Evolutionary conservation across 2,113 vertebrate genomes (phyloP).

Genomic region (Henicopernis longicauda): DNA sequence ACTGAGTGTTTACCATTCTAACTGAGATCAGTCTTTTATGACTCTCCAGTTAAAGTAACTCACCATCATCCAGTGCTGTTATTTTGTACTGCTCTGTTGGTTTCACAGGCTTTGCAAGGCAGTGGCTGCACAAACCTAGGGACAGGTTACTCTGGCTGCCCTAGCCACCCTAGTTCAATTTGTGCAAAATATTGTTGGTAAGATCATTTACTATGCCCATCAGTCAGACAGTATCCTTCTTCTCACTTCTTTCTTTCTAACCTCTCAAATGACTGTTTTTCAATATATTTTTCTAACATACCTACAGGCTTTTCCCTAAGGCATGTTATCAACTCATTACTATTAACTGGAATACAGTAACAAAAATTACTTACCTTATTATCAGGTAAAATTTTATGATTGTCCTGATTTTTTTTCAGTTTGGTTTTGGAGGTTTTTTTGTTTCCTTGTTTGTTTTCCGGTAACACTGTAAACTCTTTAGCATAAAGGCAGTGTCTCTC

Average conservation of each 20-base stretch:
- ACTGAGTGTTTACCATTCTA: neutral
- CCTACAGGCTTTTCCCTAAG: neutral
- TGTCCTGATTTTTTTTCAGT: neutral
- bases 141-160: neutral
- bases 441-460: no score
- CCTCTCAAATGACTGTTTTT: neutral
- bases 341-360: neutral
- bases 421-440: no score
- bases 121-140: neutral
- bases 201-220: neutral
- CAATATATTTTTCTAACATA: neutral
- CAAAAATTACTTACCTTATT: neutral
- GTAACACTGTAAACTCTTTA: no score
- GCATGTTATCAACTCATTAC: neutral
- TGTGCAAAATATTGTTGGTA: neutral
- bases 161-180: no score
- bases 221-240: neutral
- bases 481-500: neutral
- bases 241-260: neutral
- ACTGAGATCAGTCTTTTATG: neutral
- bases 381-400: neutral
- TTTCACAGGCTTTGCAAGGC: neutral
- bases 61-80: neutral
- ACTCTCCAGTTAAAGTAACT: neutral
- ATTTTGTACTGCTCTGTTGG: neutral